Percentiles rank a stretch among this genome's conserved stretches.
phyloP scores from a whole-genome alignment of 2,797 vertebrate genomes.

The Fistularia commersonii region DNA sequence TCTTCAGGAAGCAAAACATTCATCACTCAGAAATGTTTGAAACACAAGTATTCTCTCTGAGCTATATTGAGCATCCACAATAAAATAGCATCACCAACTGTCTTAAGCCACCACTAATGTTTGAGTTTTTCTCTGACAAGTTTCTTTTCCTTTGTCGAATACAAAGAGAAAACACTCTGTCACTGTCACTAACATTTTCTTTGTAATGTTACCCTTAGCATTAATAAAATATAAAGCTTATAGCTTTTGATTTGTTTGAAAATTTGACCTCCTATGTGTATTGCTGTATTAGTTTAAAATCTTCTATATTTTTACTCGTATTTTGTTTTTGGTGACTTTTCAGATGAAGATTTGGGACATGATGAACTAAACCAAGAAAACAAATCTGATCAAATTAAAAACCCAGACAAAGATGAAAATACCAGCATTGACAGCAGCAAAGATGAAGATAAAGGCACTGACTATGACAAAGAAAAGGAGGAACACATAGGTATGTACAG shows the following conservation, averaged over 20 bases:
- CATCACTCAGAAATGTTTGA: conserved; percentile 5
- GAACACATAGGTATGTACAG: conserved; percentile 42
- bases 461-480: conserved; percentile 20
- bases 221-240: too few relatives aligned
- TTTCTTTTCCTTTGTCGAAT: conserved; percentile 7
- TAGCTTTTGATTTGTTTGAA: conserved; percentile 2
- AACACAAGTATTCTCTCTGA: conserved; percentile 1
- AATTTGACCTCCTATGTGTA: conserved; percentile 10
- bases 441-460: conserved; percentile 20
- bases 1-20: background rate
- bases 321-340: conserved; percentile 20
- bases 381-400: conserved; percentile 25
- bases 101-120: background rate
- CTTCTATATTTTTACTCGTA: conserved; percentile 3
- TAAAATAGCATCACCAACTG: background rate
- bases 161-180: too few relatives aligned
- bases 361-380: conserved; percentile 37
- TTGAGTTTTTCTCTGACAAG: conserved; percentile 1
- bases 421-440: background rate
- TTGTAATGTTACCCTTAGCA: too few relatives aligned
- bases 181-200: too few relatives aligned
- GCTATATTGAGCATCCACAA: conserved; percentile 4
- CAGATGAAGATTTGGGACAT: conserved; percentile 44
- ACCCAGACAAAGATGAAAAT: conserved; percentile 25
- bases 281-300: conserved; percentile 16